Evolutionary conservation across 2,113 vertebrate species (phyloP), one percentile per base, ranked within the genome.

Genomic region (Coptodon rendalli): DNA sequence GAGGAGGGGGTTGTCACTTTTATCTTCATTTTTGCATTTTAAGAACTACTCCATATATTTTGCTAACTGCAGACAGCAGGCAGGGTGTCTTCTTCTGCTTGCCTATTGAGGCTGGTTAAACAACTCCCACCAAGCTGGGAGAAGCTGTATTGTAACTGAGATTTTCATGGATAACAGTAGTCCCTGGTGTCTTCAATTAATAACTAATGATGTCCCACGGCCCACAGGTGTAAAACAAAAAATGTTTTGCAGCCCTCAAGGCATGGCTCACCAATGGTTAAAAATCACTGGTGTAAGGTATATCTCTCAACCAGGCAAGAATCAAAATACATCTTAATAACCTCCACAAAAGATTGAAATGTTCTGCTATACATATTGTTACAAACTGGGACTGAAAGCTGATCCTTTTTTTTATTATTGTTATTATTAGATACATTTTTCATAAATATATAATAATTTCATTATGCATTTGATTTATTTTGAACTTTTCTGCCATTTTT

Each of bases 281-380:
- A 63, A 36, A 63, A 63, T 63, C 59, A n/a, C 59, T 68, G 34
- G 63, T 68, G 19, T 68, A 68, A 68, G 19, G 19, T 68, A 40
- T 68, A 68, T 68, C 13, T 19, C 34, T 68, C 19, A 40, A 68
- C 61, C 19, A 66, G 34, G 34, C 63, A 8, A 68, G 10, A 68
- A 68, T 68, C 68, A 45, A 73, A 73, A 45, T 73, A 16, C 13
- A 45, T 73, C 45, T 73, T 45, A 45, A 73, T 73, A 73, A 73
- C 22, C 19, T 68, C 10, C 22, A 45, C n/a, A 16, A 73, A 43
- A 43, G 38, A 73, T 45, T 43, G 16, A 73, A 73, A 73, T 73
- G 8, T 45, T 68, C 19, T 73, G 68, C 40, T 27, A 29, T 40
- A 73, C 68, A 73, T 48, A 73, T 27, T 45, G 40, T 45, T 73